Percentiles rank a stretch among this genome's conserved stretches.
Evolutionary conservation across 2,113 vertebrate species (phyloP).

Genomic region (Phaethon lepturus): DNA sequence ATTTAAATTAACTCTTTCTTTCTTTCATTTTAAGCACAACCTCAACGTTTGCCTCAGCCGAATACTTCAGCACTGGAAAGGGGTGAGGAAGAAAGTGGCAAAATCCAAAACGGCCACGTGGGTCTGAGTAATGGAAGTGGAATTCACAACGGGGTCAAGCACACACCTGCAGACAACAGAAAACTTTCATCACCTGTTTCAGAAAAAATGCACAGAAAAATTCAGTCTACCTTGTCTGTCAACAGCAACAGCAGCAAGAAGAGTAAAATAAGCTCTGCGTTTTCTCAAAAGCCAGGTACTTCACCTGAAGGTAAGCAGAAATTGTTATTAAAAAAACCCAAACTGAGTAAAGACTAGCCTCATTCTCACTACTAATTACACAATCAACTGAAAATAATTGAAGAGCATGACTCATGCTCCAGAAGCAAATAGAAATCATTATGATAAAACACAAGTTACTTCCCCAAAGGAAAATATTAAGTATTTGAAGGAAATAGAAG

Average conservation of each 20-base stretch:
- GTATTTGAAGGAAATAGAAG: conserved; percentile 47
- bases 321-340: not conserved
- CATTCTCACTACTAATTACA: conserved; percentile 27
- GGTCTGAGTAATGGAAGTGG: conserved; percentile 81
- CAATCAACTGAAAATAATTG: conserved; percentile 56
- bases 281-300: conserved; percentile 87
- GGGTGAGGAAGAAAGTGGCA: conserved; percentile 77
- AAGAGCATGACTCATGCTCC: conserved; percentile 34
- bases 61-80: conserved; percentile 74
- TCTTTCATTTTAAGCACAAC: conserved; percentile 83
- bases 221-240: conserved; percentile 94
- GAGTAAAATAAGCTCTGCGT: conserved; percentile 88
- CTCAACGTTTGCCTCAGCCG: conserved; percentile 83
- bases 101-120: conserved; percentile 76
- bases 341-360: not conserved
- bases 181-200: conserved; percentile 87
- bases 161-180: conserved; percentile 71
- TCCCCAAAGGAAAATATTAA: conserved; percentile 52
- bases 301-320: conserved; percentile 90
- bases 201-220: conserved; percentile 92
- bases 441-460: conserved; percentile 56
- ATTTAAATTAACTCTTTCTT: not conserved
- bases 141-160: conserved; percentile 77
- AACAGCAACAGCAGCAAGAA: conserved; percentile 89
- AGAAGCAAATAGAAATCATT: conserved; percentile 60